A percentile compares a stretch with the other conserved stretches of the same genome.
Evolutionary conservation across 2,888 invertebrate genomes (phyloP).

Genomic region (Apodemia zela): DNA sequence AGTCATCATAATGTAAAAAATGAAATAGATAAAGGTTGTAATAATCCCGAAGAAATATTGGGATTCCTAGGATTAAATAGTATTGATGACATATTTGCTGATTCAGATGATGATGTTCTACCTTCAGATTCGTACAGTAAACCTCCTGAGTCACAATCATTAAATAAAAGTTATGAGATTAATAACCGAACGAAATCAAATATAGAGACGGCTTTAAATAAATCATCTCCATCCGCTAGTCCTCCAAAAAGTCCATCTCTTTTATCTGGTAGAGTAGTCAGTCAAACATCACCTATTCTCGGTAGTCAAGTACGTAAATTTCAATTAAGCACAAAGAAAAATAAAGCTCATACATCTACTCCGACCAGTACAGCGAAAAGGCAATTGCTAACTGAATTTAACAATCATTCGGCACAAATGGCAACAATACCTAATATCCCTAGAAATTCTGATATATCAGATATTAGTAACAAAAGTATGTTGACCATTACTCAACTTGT

Average conservation of each 20-base stretch:
- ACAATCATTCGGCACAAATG: constrained; percentile 31
- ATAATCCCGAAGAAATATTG: constrained; percentile 44
- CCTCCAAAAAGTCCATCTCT: constrained; percentile 59
- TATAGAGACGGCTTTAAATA: constrained; percentile 6
- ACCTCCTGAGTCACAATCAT: constrained; percentile 19
- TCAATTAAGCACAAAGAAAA: constrained; percentile 47
- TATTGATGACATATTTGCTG: constrained; percentile 72
- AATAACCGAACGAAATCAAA: background rate
- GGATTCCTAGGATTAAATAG: constrained; percentile 66
- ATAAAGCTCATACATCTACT: constrained; percentile 40
- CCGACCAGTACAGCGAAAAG: constrained; percentile 41
- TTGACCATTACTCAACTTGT: constrained; percentile 70
- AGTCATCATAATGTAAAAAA: constrained; percentile 27
- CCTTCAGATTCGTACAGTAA: constrained; percentile 25
- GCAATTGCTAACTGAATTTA: constrained; percentile 39
- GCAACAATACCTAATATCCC: constrained; percentile 17
- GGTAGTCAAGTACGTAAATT: constrained; percentile 52
- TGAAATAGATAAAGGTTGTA: constrained; percentile 32
- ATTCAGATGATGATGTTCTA: constrained; percentile 46
- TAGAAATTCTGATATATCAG: constrained; percentile 28
- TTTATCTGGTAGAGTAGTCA: constrained; percentile 48
- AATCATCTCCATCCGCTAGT: constrained; percentile 18
- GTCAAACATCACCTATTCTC: constrained; percentile 57
- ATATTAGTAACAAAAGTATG: constrained; percentile 59
- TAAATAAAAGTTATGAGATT: background rate